phyloP scores from a whole-genome alignment of 2,888 invertebrate species.

The Resseliella maxima region DNA sequence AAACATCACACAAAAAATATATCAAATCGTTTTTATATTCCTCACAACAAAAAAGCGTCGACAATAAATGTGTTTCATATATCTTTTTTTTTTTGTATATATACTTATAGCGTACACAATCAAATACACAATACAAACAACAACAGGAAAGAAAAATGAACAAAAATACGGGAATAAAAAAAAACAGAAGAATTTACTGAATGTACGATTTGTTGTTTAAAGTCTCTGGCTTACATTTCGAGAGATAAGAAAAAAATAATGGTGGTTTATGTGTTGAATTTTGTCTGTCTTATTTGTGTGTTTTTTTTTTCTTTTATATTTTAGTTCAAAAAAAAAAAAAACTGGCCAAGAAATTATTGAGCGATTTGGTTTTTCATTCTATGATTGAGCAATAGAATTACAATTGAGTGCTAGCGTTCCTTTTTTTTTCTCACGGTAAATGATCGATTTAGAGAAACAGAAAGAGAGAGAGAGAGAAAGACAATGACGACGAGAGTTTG shows the following conservation, averaged over 20 bases:
- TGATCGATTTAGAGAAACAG: neutral
- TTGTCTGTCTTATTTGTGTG: neutral
- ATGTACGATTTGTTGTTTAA: too few relatives aligned
- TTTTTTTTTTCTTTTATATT: neutral
- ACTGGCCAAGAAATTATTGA: constrained; percentile 44
- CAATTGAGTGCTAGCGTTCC: neutral
- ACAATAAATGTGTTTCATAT: neutral
- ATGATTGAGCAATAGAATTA: neutral
- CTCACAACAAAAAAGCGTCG: neutral
- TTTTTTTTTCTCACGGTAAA: neutral
- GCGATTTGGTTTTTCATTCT: neutral
- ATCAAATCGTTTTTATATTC: neutral
- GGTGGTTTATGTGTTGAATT: neutral
- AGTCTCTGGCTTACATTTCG: neutral
- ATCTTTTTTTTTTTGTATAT: neutral
- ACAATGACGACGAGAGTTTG: too few relatives aligned
- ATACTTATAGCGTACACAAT: constrained; percentile 29
- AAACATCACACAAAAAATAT: neutral
- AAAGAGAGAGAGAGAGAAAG: too few relatives aligned
- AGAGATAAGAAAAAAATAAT: too few relatives aligned
- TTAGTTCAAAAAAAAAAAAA: constrained; percentile 46
- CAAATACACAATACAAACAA: neutral
- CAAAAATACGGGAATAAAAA: neutral
- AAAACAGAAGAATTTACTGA: constrained; percentile 34
- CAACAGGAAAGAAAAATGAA: neutral